phyloP scores from a whole-genome alignment of 2,888 invertebrate genomes.

The Gari tellinella region DNA sequence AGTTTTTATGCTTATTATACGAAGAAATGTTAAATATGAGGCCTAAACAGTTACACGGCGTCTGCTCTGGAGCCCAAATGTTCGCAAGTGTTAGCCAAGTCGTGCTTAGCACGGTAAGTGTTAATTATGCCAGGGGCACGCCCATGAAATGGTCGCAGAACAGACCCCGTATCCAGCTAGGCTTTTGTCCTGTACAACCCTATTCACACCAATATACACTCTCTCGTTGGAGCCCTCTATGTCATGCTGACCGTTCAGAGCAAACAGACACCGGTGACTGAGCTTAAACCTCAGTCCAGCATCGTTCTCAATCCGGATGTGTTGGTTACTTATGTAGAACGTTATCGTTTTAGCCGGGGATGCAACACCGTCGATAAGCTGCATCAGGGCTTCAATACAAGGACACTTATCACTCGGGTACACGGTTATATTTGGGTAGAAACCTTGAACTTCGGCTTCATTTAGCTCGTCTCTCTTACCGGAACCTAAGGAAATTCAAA shows the following conservation, averaged over 20 bases:
- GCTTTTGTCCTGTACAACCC: slow-evolving; percentile 14
- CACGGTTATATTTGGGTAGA: slow-evolving; percentile 13
- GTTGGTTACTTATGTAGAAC: slow-evolving; percentile 48
- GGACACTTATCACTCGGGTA: slow-evolving; percentile 46
- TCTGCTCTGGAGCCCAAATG: too few species aligned
- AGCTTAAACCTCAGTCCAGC: slow-evolving; percentile 33
- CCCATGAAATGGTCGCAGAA: slow-evolving; percentile 39
- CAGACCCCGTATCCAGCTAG: slow-evolving; percentile 40
- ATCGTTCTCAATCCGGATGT: slow-evolving; percentile 43
- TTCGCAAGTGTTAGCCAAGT: background rate
- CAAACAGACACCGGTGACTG: slow-evolving; percentile 43
- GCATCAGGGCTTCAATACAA: background rate
- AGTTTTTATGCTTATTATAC: too few species aligned
- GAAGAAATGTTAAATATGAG: too few species aligned
- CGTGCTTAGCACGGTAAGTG: background rate
- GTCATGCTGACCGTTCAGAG: slow-evolving; percentile 55
- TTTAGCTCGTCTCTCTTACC: slow-evolving; percentile 3
- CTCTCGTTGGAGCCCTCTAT: slow-evolving; percentile 21
- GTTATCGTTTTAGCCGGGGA: slow-evolving; percentile 22
- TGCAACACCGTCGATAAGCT: slow-evolving; percentile 1
- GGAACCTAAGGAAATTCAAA: too few species aligned
- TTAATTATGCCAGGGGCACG: slow-evolving; percentile 35
- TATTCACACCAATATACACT: slow-evolving; percentile 38
- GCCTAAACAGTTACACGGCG: too few species aligned
- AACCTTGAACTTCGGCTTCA: slow-evolving; percentile 38